Evolutionary conservation across 2,888 invertebrate genomes (phyloP), one percentile per base, ranked within the genome.

Genomic region (Brachyptera putata): DNA sequence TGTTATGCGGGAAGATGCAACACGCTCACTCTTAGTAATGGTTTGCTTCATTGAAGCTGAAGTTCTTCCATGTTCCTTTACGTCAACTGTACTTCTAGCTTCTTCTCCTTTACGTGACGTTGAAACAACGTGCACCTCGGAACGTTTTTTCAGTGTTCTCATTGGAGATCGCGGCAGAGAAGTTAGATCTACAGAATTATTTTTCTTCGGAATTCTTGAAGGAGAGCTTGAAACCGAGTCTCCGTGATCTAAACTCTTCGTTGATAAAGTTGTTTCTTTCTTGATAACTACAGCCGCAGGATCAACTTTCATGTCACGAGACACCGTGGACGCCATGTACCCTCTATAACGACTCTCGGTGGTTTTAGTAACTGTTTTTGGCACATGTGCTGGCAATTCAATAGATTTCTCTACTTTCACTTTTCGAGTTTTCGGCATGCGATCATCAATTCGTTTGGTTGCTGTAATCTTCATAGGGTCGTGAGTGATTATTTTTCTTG

Each of bases 301-400:
- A 11, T 77, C 79, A 41, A 78, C 75, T 69, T 82, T 81, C 70
- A 80, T 74, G 67, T 78, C 78, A 64, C 81, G 73, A 1, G 83
- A 80, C 41, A 83, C 68, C 22, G 83, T 83, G 1, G 82, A 81
- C 64, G 79, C 79, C 83, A 83, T 83, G 65, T 83, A 83, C 43
- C 81, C 79, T 36, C 53, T n/a, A 37, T 53, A 53, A 13, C 53
- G 53, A 21, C 53, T 53, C 36, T 53, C 53, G 11, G 53, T 36
- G 14, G 14, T n/a, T 13, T 53, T 53, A 18, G 53, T 30, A 3
- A 24, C 21, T 22, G 53, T 18, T 21, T 53, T 53, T 7, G 49
- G 49, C 11, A 43, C 21, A 3, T 53, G n/a, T 2, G 22, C 18
- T n/a, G 53, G 34, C 5, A 36, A 11, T 13, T 36, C 53, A n/a